Evolutionary conservation across 2,888 invertebrate genomes (phyloP), one percentile per base, ranked within the genome.

Genomic region (Lochmaea crataegi): DNA sequence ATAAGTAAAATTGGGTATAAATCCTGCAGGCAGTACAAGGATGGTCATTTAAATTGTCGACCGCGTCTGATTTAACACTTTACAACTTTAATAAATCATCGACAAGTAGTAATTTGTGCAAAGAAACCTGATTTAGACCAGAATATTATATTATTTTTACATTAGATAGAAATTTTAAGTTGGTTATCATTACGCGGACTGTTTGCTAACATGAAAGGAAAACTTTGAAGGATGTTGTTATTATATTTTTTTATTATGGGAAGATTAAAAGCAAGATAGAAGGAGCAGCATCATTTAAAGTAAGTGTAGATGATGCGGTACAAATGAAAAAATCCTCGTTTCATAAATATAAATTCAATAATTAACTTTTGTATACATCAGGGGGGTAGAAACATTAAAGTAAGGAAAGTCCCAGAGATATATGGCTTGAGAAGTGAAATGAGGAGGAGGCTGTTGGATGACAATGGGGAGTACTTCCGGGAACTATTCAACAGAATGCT

Each of bases 51-150:
- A 53, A 53, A 53, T 53, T 53, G 16, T 53, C 18, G 18, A 18
- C 16, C 16, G 53, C 53, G 53, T 53, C 53, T 18, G 10, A 53
- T 53, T 53, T 53, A 53, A 53, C 53, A 53, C 53, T 53, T 53
- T 53, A 18, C 53, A 53, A 18, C 18, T 53, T 18, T 7, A 18
- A 53, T 53, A 53, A 53, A 53, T 53, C 16, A 53, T n/a, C 12
- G 5, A 53, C 3, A 53, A 53, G 53, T 53, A 53, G 53, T 18
- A 53, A 53, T 53, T 53, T 53, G 10, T 18, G 9, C 16, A 18
- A 53, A 18, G 18, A 53, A 18, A 53, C 18, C 53, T 18, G 53
- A 51, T 53, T 53, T 16, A 53, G 10, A 16, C 18, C 9, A 18
- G 16, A 16, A 18, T 53, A 51, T 48, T 14, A 7, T 48, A 51